Evolutionary conservation across 2,113 vertebrate species (phyloP).

Genomic region (Oceanites oceanicus): DNA sequence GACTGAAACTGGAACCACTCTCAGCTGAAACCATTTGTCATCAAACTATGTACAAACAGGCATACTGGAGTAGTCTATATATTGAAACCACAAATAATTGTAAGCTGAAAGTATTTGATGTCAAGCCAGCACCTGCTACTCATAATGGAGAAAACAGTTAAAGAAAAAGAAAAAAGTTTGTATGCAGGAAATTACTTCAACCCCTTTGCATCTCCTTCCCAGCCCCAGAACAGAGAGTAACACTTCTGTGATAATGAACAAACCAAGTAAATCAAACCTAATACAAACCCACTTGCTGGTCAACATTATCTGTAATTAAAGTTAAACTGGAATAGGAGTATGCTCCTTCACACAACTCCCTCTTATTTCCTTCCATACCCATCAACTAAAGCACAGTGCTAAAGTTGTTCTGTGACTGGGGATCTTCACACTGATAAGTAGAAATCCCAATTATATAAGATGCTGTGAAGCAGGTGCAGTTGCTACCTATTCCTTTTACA

Average conservation of each 20-base stretch:
- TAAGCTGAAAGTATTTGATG: background rate
- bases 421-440: background rate
- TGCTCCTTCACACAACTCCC: background rate
- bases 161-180: background rate
- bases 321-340: slow-evolving; percentile 25
- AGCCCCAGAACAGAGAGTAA: background rate
- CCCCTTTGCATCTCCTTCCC: background rate
- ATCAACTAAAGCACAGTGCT: background rate
- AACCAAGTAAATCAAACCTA: slow-evolving; percentile 25
- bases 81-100: background rate
- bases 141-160: background rate
- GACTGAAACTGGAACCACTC: background rate
- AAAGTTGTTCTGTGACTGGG: background rate
- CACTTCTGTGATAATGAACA: background rate
- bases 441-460: background rate
- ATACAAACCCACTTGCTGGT: background rate
- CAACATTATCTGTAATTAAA: slow-evolving; percentile 29
- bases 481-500: background rate
- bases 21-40: background rate
- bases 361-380: background rate
- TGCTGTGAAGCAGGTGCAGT: background rate
- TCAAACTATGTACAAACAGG: background rate
- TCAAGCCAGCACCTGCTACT: background rate
- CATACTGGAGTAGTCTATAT: background rate
- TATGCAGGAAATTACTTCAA: background rate